phyloP scores from a whole-genome alignment of 2,113 vertebrate species.

The Pseudopodoces humilis region DNA sequence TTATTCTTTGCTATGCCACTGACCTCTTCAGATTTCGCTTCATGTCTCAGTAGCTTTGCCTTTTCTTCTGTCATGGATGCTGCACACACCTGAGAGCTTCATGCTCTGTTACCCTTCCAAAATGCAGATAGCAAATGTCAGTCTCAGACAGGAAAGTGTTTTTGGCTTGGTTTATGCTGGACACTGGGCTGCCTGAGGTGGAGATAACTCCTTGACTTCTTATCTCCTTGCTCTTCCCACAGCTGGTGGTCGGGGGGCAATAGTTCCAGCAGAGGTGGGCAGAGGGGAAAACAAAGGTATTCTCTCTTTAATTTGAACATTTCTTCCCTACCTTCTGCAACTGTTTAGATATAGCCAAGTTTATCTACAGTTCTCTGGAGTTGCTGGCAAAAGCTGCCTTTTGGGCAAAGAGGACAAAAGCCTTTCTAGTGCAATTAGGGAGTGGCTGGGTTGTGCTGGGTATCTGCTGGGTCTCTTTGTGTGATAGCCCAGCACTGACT shows the following conservation, averaged over 20 bases:
- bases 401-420: not conserved
- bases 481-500: not conserved
- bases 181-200: not conserved
- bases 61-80: not conserved
- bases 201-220: not conserved
- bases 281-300: not conserved
- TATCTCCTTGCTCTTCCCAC: not conserved
- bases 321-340: not conserved
- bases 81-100: fast-evolving
- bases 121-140: not conserved
- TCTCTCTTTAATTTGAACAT: not conserved
- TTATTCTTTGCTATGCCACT: not conserved
- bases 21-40: not conserved
- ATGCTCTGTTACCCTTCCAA: not conserved
- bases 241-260: not conserved
- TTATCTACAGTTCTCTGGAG: not conserved
- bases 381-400: not conserved
- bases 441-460: not conserved
- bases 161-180: not conserved
- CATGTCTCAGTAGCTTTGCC: not conserved
- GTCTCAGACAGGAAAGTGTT: not conserved
- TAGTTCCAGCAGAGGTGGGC: not conserved
- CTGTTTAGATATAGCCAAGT: not conserved
- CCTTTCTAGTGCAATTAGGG: not conserved
- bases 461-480: not conserved